Base-by-base conservation (phyloP, 1,140 invertebrate species). In the Phocides pigmalion region DNA sequence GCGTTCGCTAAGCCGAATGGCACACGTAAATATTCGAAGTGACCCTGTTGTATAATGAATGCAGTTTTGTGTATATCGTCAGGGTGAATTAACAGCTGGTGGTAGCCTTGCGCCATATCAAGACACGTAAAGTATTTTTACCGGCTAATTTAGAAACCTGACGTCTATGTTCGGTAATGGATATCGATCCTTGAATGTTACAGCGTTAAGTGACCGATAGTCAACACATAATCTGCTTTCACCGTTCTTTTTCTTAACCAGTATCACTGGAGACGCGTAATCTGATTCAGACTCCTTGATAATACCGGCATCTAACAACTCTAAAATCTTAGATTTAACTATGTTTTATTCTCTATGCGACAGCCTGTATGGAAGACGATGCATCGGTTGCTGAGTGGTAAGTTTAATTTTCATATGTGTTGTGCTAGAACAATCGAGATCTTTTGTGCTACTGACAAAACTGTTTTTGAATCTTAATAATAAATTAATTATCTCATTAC, bases 81-180 rank as follows among this genome's bases (percentile, higher is more conserved):
- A 4, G 64, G n/a, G 1, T 28, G 14, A 4, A 86, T 42, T 8
- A 68, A 62, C 4, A 93, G 70, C 62, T 94, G 91, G 67, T 87
- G 90, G 59, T 90, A 93, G 0, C 92, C 90, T 46, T 72, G 78
- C 0, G 69, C 64, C 11, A 92, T 47, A 70, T 93, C 92, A 2
- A 93, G 42, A 54, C 46, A 61, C 11, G 65, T 74, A 49, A 72
- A 80, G 37, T 51, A 78, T 63, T 64, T 64, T 70, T 74, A 8
- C 68, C 71, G 0, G 62, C 58, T 44, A 77, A 59, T 20, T 64
- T 70, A n/a, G 44, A 46, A 14, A 81, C 8, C 32, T 73, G 75
- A 12, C 75, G 4, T 72, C 72, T 6, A 78, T 74, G n/a, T 65
- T 50, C 1, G 66, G 69, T 9, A 75, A 50, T 0, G 73, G 68